These are phyloP conservation scores for Kobus ellipsiprymnus DNA, from an alignment of 2,113 vertebrate species.

Conservation along the genomic window DNA sequence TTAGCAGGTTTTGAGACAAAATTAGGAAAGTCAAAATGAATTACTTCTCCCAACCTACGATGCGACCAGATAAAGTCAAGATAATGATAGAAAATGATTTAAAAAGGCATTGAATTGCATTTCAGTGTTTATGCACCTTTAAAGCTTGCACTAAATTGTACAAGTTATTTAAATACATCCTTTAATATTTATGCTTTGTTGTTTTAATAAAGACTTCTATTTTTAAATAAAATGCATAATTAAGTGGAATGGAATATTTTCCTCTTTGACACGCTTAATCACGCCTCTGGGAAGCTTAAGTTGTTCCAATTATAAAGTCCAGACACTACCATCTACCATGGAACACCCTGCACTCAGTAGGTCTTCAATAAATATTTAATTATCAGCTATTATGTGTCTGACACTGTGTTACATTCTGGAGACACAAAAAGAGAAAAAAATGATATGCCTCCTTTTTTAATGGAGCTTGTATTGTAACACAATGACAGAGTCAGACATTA, in stretches of 20 bases:
- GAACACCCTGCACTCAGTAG: constrained; percentile 26
- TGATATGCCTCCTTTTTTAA: background rate
- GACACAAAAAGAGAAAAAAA: background rate
- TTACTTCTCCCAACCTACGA: constrained; percentile 7
- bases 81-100: constrained; percentile 18
- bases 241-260: constrained; percentile 70
- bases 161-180: constrained; percentile 73
- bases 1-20: constrained; percentile 17
- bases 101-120: constrained; percentile 40
- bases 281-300: constrained; percentile 45
- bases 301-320: constrained; percentile 32
- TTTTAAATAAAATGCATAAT: constrained; percentile 76
- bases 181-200: constrained; percentile 78
- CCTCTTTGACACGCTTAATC: constrained; percentile 52
- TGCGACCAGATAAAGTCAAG: background rate
- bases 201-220: constrained; percentile 76
- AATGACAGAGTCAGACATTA: background rate
- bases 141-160: constrained; percentile 66
- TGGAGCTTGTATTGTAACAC: background rate
- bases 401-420: constrained; percentile 11
- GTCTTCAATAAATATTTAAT: constrained; percentile 24
- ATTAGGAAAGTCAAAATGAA: constrained; percentile 20
- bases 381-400: background rate
- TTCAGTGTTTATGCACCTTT: constrained; percentile 64
- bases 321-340: background rate